Conservation (phyloP, 1,140 invertebrate species). For the Calycopis cecrops region DNA sequence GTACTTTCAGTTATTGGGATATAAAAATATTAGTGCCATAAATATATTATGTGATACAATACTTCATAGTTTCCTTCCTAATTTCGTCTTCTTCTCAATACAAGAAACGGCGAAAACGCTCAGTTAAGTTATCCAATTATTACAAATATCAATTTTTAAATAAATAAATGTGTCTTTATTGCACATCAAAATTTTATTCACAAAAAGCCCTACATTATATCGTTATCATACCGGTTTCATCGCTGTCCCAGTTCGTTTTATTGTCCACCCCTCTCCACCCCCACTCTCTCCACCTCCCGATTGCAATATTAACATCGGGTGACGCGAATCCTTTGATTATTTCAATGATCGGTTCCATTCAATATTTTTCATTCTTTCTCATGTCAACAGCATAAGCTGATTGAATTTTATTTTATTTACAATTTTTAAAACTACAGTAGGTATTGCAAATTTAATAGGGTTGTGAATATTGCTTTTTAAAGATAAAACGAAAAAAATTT, state of each 20-base stretch:
- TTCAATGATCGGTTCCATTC: conserved; percentile 1
- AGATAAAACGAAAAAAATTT: too few species aligned
- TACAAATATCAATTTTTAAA: too few species aligned
- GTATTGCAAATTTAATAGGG: neutral
- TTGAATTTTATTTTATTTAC: neutral
- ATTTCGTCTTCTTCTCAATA: too few species aligned
- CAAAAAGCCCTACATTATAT: conserved; percentile 3
- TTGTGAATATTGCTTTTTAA: too few species aligned
- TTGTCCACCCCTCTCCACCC: neutral
- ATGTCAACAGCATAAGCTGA: neutral
- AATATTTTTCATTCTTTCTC: conserved; percentile 5
- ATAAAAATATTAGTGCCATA: too few species aligned
- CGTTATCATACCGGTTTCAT: conserved; percentile 3
- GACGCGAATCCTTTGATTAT: conserved; percentile 2
- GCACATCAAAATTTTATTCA: too few species aligned
- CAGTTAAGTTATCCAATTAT: too few species aligned
- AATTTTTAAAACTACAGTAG: neutral
- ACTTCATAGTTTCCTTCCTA: too few species aligned
- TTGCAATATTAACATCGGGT: neutral
- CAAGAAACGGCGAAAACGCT: too few species aligned
- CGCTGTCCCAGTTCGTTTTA: conserved; percentile 3
- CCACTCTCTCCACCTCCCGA: neutral
- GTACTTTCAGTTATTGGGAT: too few species aligned
- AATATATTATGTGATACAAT: too few species aligned
- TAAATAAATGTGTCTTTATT: too few species aligned